A percentile compares a stretch with the other conserved stretches of the same genome.
Evolutionary conservation across 1,140 invertebrate genomes (phyloP).

Genomic region (Leptinotarsa undecemlineata): DNA sequence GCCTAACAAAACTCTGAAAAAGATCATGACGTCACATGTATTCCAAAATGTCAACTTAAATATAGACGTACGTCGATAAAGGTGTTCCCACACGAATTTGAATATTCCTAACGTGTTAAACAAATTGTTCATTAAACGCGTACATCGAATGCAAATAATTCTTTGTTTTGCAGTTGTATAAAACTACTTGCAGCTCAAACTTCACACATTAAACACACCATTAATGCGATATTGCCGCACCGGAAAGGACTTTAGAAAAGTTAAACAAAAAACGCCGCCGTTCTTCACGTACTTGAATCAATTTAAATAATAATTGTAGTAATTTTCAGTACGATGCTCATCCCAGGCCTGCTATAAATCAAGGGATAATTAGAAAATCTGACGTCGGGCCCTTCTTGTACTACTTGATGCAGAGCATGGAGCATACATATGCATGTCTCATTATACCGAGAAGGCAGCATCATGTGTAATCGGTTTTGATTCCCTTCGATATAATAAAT

Average conservation of each 20-base stretch:
- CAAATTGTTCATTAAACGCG: too few species aligned
- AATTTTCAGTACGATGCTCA: slow-evolving; percentile 38
- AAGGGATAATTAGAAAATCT: slow-evolving; percentile 42
- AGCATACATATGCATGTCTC: slow-evolving; percentile 48
- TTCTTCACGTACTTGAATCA: slow-evolving; percentile 29
- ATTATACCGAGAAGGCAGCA: slow-evolving; percentile 42
- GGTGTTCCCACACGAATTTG: too few species aligned
- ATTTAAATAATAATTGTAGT: slow-evolving; percentile 45
- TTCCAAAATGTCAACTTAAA: too few species aligned
- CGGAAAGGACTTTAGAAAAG: not conserved
- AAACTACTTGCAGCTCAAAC: too few species aligned
- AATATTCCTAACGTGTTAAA: too few species aligned
- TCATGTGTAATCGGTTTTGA: slow-evolving; percentile 39
- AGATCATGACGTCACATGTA: too few species aligned
- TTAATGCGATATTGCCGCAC: not conserved
- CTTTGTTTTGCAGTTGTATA: too few species aligned
- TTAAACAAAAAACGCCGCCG: not conserved
- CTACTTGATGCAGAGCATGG: slow-evolving; percentile 35
- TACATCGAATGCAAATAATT: too few species aligned
- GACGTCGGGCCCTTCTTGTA: slow-evolving; percentile 36
- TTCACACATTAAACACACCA: too few species aligned
- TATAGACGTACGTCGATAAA: too few species aligned
- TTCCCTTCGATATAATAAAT: slow-evolving; percentile 37
- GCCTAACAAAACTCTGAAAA: too few species aligned
- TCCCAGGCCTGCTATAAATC: slow-evolving; percentile 34